A percentile compares a stretch with the other conserved stretches of the same genome.
Evolutionary conservation across 30 jellyfish, hydroid and myxozoan species (phyloP).

Genomic region (Chrysaora quinquecirrha): DNA sequence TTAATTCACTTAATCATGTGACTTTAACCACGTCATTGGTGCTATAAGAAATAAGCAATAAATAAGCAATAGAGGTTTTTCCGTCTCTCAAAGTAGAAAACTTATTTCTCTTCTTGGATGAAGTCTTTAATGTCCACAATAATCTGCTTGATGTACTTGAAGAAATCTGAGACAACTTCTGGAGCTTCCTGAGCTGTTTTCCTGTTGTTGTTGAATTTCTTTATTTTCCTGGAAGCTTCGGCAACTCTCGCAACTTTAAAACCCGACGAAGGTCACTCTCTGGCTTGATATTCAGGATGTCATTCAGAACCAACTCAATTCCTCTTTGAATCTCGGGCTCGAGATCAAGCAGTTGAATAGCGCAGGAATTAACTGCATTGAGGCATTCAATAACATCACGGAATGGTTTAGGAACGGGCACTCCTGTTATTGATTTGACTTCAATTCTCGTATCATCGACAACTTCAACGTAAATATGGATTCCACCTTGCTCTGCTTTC

Average conservation of each 20-base stretch:
- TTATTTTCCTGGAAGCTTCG: slow-evolving; percentile 18
- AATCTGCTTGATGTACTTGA: slow-evolving; percentile 14
- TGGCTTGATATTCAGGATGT: slow-evolving; percentile 11
- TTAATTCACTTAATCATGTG: too few relatives aligned
- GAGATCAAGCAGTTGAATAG: not conserved
- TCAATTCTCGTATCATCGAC: not conserved
- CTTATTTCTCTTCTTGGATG: not conserved
- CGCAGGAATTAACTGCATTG: slow-evolving; percentile 15
- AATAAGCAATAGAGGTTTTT: too few relatives aligned
- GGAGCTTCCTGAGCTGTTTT: slow-evolving; percentile 41
- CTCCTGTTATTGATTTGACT: not conserved
- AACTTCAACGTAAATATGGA: slow-evolving; percentile 14
- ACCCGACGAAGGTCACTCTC: slow-evolving; percentile 21
- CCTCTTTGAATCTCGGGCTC: slow-evolving; percentile 18
- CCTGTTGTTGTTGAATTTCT: slow-evolving; percentile 35
- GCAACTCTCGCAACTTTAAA: slow-evolving; percentile 21
- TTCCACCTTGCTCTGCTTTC: slow-evolving; percentile 16
- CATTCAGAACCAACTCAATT: slow-evolving; percentile 19
- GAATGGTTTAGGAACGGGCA: slow-evolving; percentile 32
- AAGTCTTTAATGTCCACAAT: slow-evolving; percentile 21
- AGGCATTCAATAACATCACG: slow-evolving; percentile 9
- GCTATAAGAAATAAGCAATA: too few relatives aligned
- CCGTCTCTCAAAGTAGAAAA: too few relatives aligned
- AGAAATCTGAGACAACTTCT: slow-evolving; percentile 24
- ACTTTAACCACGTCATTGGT: too few relatives aligned